Percentiles rank a stretch among this genome's conserved stretches.
Conservation (phyloP, 2,113 vertebrate species). For the Xenus cinereus region DNA sequence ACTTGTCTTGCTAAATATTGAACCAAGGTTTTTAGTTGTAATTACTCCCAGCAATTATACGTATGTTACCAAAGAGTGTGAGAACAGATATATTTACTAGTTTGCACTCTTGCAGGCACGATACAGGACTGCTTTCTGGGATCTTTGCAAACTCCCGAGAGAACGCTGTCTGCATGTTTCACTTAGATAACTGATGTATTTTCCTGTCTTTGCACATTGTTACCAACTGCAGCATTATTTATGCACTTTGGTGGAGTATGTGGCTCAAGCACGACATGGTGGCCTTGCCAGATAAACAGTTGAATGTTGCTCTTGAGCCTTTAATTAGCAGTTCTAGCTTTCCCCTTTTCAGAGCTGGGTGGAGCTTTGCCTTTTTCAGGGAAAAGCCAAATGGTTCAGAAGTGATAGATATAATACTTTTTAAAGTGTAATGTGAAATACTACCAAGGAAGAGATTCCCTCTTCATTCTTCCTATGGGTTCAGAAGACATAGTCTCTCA, state of each 20-base stretch:
- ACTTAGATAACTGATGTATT: neutral
- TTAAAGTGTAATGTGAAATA: neutral
- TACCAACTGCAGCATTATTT: neutral
- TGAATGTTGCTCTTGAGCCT: neutral
- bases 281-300: slow-evolving; percentile 39
- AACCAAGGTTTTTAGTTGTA: neutral
- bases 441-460: neutral
- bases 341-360: neutral
- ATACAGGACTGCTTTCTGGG: neutral
- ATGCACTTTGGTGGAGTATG: neutral
- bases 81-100: neutral
- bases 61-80: neutral
- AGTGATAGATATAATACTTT: neutral
- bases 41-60: neutral
- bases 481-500: neutral
- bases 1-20: neutral
- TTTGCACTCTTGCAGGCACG: neutral
- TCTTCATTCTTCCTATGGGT: neutral
- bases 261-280: neutral
- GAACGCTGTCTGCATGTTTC: neutral
- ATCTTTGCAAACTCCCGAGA: neutral
- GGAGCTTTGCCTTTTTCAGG: neutral
- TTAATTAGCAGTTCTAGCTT: neutral
- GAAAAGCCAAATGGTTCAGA: neutral
- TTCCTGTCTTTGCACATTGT: neutral